Evolutionary conservation across 1,140 invertebrate genomes (phyloP), one percentile per base, ranked within the genome.

Genomic region (Tetramorium alpestre): DNA sequence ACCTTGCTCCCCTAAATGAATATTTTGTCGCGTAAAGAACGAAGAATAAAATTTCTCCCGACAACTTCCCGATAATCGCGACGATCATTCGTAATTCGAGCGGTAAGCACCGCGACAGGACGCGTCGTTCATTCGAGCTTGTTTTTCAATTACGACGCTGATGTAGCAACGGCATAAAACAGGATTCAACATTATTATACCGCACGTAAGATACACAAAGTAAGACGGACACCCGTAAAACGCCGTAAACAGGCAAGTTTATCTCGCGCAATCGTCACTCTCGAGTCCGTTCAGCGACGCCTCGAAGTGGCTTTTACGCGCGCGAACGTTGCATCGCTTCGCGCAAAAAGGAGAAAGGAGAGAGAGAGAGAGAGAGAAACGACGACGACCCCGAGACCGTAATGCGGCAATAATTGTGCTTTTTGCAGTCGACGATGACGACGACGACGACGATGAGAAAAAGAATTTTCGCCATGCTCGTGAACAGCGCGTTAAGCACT

Each of bases 371-470:
- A 58, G 8, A 58, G 54, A 25, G 2, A 3, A 16, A 62, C 25
- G 18, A 22, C 75, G 77, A 44, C 25, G 81, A 80, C 7, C 70
- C 33, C 64, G 76, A 8, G 80, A 62, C 60, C 86, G 85, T 91
- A 92, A 93, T 89, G 81, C 87, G 85, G 54, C 78, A 88, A 92
- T 92, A 93, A 91, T 89, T 89, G 88, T 85, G 87, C 82, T 90
- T 92, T 93, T 92, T 91, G 76, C 76, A 72, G 60, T 47, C 16
- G 49, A 41, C 47, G 49, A 51, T 28, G 62, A 51, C 41, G 41
- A 64, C 25, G 25, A 78, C 77, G 47, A 69, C 62, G 49, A 44
- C 62, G 64, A 58, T 47, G 54, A 7, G 44, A 78, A 85, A 51
- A 58, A 44, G 54, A 80, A 81, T 89, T 86, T 86, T 28, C 75